These are phyloP conservation scores for Drosophila multiciliata DNA, from an alignment of 2,888 invertebrate genomes.

Conservation along the genomic window DNA sequence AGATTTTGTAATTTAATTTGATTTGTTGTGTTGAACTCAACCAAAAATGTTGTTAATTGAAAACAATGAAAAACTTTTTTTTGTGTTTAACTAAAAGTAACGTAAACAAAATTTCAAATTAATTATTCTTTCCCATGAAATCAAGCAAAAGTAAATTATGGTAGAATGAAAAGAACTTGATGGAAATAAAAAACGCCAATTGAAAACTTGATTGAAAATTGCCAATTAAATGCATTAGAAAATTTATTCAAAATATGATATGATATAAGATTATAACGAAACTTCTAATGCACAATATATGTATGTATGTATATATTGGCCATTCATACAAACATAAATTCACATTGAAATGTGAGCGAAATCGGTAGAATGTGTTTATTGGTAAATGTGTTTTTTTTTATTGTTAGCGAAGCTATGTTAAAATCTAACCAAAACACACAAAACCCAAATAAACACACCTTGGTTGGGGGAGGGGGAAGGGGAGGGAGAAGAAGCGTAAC, in stretches of 20 bases:
- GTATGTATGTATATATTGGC: conserved; percentile 1
- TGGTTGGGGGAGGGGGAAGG: not conserved
- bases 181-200: not conserved
- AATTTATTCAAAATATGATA: not conserved
- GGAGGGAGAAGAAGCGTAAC: not conserved
- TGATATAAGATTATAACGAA: not conserved
- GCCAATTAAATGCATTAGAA: not conserved
- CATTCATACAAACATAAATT: not conserved
- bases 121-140: not conserved
- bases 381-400: conserved; percentile 40
- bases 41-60: not conserved
- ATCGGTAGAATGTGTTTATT: conserved; percentile 33
- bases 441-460: conserved; percentile 3
- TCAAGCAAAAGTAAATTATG: not conserved
- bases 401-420: conserved; percentile 58
- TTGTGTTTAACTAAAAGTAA: not conserved
- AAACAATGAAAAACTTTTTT: not conserved
- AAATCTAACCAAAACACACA: conserved; percentile 41
- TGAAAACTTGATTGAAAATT: not conserved
- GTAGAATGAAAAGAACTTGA: no score
- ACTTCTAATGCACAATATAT: not conserved
- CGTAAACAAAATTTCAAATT: not conserved
- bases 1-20: not conserved
- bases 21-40: not conserved
- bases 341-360: conserved; percentile 1